These are phyloP conservation scores for Pterois miles DNA, from an alignment of 2,797 vertebrate genomes.

Conservation along the genomic window DNA sequence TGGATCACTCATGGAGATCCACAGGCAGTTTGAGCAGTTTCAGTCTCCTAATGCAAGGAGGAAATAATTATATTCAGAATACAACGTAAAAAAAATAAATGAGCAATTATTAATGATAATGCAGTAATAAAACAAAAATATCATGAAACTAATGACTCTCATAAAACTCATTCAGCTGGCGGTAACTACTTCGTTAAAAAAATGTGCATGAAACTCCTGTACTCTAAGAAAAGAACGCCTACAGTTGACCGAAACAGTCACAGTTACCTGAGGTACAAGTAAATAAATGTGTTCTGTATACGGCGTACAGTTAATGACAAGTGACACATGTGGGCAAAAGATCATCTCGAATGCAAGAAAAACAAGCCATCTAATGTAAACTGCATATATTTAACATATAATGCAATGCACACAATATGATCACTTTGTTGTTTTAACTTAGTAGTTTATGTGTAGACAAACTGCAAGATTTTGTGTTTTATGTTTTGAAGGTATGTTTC, in stretches of 20 bases:
- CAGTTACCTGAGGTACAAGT: background rate
- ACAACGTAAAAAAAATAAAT: too few species aligned
- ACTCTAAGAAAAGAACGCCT: background rate
- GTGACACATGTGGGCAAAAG: background rate
- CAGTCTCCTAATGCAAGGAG: too few species aligned
- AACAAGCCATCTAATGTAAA: background rate
- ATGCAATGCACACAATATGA: background rate
- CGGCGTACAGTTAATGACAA: background rate
- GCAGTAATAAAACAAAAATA: too few species aligned
- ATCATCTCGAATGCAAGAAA: background rate
- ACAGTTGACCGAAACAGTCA: background rate
- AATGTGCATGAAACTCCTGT: background rate
- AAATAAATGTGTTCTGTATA: background rate
- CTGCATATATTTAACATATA: too few species aligned
- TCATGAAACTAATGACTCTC: background rate
- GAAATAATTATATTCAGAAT: too few species aligned
- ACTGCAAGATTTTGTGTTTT: background rate
- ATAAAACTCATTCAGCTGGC: background rate
- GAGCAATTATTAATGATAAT: fast-evolving
- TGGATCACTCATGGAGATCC: too few species aligned
- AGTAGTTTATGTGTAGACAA: background rate
- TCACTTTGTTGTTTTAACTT: background rate
- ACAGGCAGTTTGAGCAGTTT: too few species aligned
- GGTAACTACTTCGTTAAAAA: slow-evolving; percentile 25
- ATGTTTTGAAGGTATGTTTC: background rate